Percentiles rank a stretch among this genome's conserved stretches.
These are phyloP conservation scores for Dexiosoma caninum DNA, from an alignment of 2,888 invertebrate species.

Conservation along the genomic window DNA sequence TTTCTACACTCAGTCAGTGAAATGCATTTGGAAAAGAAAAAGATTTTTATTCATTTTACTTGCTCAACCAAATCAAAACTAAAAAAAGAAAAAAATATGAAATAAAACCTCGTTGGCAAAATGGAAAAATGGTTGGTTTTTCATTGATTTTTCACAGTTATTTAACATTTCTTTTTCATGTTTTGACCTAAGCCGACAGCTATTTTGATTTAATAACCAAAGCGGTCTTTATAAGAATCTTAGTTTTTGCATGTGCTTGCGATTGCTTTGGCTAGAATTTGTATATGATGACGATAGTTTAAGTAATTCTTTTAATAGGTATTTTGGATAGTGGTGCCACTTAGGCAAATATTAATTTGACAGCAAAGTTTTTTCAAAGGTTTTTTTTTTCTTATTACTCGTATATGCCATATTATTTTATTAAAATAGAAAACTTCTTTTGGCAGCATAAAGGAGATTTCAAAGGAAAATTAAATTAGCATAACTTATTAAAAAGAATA, in stretches of 20 bases:
- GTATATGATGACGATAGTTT: constrained; percentile 25
- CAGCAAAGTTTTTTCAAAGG: not conserved
- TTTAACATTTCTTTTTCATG: constrained; percentile 64
- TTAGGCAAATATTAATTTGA: constrained; percentile 4
- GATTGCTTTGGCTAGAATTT: not conserved
- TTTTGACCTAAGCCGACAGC: constrained; percentile 66
- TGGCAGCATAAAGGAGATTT: not conserved
- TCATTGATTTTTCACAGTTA: constrained; percentile 66
- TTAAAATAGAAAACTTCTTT: not conserved
- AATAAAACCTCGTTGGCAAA: constrained; percentile 60
- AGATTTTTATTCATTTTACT: not conserved
- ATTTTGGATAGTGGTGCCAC: constrained; percentile 23
- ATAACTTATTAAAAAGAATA: too few relatives aligned
- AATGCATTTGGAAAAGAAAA: not conserved
- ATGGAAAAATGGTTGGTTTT: constrained; percentile 65
- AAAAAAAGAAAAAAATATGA: not conserved
- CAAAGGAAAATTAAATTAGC: too few relatives aligned
- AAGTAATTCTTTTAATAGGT: constrained; percentile 34
- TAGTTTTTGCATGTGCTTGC: not conserved
- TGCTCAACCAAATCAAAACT: not conserved
- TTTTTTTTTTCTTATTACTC: too few relatives aligned
- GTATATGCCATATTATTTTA: too few relatives aligned
- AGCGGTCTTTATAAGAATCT: not conserved
- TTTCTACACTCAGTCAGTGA: not conserved
- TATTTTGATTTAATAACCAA: constrained; percentile 63